These are phyloP conservation scores for Anguilla rostrata DNA, from an alignment of 2,113 vertebrate species.

Conservation along the genomic window DNA sequence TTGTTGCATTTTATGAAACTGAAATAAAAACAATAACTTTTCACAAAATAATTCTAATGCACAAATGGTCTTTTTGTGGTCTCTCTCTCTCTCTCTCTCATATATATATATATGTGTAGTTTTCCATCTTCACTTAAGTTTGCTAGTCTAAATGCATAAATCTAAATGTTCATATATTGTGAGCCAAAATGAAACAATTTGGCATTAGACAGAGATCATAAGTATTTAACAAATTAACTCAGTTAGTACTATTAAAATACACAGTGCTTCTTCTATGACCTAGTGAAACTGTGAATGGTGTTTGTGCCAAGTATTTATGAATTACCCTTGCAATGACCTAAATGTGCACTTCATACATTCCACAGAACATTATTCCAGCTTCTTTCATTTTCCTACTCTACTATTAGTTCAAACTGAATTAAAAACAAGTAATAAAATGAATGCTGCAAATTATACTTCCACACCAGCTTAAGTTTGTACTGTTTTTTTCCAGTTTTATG, in stretches of 20 bases:
- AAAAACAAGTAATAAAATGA: background rate
- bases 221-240: too few species aligned
- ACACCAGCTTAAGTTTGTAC: background rate
- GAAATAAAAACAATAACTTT: background rate
- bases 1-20: slow-evolving; percentile 18
- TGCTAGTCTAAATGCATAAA: too few species aligned
- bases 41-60: too few species aligned
- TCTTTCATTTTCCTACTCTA: slow-evolving; percentile 14
- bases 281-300: background rate
- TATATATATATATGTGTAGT: too few species aligned
- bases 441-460: background rate
- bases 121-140: background rate
- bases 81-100: too few species aligned
- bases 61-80: too few species aligned
- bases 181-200: background rate
- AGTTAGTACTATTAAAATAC: background rate
- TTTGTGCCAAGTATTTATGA: background rate
- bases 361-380: slow-evolving; percentile 10
- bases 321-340: background rate
- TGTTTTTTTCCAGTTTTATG: background rate
- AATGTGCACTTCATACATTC: too few species aligned
- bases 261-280: background rate
- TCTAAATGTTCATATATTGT: too few species aligned
- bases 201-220: background rate
- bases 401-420: background rate